A percentile compares a stretch with the other conserved stretches of the same genome.
These are phyloP conservation scores for Dunckerocampus dactyliophorus DNA, from an alignment of 2,113 vertebrate genomes.

Conservation along the genomic window DNA sequence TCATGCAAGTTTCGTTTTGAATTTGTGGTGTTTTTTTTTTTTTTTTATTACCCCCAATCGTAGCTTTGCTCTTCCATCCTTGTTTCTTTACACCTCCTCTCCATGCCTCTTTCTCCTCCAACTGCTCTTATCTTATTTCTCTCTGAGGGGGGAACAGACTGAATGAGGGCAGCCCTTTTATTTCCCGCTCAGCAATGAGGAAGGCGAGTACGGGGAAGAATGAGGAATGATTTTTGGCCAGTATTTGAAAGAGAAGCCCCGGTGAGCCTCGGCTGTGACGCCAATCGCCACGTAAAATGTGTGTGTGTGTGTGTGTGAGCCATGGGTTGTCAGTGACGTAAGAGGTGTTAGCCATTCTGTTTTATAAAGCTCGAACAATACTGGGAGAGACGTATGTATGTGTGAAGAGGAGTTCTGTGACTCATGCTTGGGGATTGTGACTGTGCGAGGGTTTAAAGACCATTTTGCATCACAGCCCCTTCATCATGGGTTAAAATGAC, in stretches of 20 bases:
- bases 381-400: conserved; percentile 3
- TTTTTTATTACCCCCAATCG: too few relatives aligned
- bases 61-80: conserved; percentile 5
- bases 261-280: conserved; percentile 54
- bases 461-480: too few relatives aligned
- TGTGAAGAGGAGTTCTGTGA: conserved; percentile 38
- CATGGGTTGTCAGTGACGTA: conserved; percentile 42
- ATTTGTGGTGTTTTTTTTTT: background rate
- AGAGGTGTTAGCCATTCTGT: conserved; percentile 61
- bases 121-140: conserved; percentile 12
- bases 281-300: conserved; percentile 49
- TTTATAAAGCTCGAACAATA: conserved; percentile 49
- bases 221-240: conserved; percentile 25
- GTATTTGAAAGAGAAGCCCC: conserved; percentile 14
- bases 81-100: background rate
- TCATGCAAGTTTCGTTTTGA: background rate
- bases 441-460: background rate
- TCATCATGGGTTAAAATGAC: background rate
- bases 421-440: conserved; percentile 15
- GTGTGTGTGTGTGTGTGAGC: conserved; percentile 6
- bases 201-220: conserved; percentile 31
- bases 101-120: background rate
- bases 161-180: conserved; percentile 63
- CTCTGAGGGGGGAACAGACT: conserved; percentile 40
- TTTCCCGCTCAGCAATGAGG: conserved; percentile 22